Percentiles rank a stretch among this genome's conserved stretches.
Conservation (phyloP, 2,113 vertebrate genomes). For the Barbus barbus region DNA sequence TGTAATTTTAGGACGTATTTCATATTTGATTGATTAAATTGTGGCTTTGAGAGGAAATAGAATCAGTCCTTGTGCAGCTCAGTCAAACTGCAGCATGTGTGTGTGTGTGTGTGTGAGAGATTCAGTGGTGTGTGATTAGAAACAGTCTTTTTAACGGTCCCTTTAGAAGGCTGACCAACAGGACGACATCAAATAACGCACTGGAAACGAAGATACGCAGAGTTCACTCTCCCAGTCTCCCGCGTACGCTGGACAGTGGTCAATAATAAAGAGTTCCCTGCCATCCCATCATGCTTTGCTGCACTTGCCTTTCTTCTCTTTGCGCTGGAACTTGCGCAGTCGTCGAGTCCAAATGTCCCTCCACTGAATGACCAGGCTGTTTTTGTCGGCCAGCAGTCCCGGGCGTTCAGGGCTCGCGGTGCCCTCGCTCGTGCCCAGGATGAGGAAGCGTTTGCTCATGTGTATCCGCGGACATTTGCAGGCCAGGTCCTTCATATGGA, state of each 20-base stretch:
- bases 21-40: slow-evolving; percentile 1
- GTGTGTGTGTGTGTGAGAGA: neutral
- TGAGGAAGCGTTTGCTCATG: slow-evolving; percentile 90
- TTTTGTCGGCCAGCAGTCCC: slow-evolving; percentile 87
- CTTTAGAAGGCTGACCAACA: slow-evolving; percentile 80
- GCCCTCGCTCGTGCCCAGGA: slow-evolving; percentile 81
- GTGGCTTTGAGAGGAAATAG: slow-evolving; percentile 16
- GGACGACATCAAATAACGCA: slow-evolving; percentile 68
- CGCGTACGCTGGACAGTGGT: slow-evolving; percentile 56
- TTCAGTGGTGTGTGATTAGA: slow-evolving; percentile 58
- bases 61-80: slow-evolving; percentile 23
- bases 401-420: slow-evolving; percentile 65
- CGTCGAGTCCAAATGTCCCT: slow-evolving; percentile 94
- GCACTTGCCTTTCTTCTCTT: slow-evolving; percentile 94
- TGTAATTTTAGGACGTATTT: slow-evolving; percentile 4
- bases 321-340: slow-evolving; percentile 93
- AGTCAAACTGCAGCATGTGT: no score
- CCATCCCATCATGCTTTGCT: slow-evolving; percentile 80
- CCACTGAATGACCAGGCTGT: slow-evolving; percentile 98
- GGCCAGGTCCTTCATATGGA: slow-evolving; percentile 92
- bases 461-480: slow-evolving; percentile 95
- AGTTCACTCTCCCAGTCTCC: slow-evolving; percentile 44
- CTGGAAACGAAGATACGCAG: slow-evolving; percentile 61
- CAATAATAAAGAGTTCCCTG: slow-evolving; percentile 14
- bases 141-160: slow-evolving; percentile 78